Evolutionary conservation across 2,888 invertebrate genomes (phyloP), one percentile per base, ranked within the genome.

Genomic region (Linnaemya tessellans): DNA sequence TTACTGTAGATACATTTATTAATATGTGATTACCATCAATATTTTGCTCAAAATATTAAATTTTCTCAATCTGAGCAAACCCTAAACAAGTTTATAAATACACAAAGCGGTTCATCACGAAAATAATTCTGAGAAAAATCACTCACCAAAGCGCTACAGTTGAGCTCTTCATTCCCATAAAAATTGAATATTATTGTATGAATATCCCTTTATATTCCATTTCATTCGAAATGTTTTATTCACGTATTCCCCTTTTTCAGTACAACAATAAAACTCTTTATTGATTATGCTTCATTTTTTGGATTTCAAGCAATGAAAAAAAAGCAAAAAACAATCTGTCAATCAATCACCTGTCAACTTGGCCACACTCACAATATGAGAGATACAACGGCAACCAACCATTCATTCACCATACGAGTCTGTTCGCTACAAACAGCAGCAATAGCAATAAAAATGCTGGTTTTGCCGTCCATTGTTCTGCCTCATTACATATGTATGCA

Each of bases 281-380:
- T 77, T 30, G 65, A 67, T 67, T 11, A 18, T 70, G 65, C 35
- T 25, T 73, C 11, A 70, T 62, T 38, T 43, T 60, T 43, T 79
- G 65, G 20, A 5, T 68, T 65, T 71, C 68, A 41, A 51, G 38
- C 70, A 8, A 22, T 62, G n/a, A 13, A 20, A 30, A 51, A 30
- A 56, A 56, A n/a, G n/a, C n/a, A n/a, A 62, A 35, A 84, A 73
- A 87, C 89, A 89, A 82, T 88, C 88, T 90, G 90, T 91, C 90
- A 91, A 91, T 91, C 90, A 91, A 91, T 91, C 91, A 91, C 89
- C 89, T 91, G 91, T 90, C 90, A 90, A 88, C 84, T 82, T 88
- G 88, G 89, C 89, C 88, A 88, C 89, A 84, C 86, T 73, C 77
- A 81, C 84, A 81, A 85, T 75, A 82, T 85, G 82, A 79, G 41